Evolutionary conservation across 2,113 vertebrate genomes (phyloP).

Genomic region (Gallinago paraguaiae): DNA sequence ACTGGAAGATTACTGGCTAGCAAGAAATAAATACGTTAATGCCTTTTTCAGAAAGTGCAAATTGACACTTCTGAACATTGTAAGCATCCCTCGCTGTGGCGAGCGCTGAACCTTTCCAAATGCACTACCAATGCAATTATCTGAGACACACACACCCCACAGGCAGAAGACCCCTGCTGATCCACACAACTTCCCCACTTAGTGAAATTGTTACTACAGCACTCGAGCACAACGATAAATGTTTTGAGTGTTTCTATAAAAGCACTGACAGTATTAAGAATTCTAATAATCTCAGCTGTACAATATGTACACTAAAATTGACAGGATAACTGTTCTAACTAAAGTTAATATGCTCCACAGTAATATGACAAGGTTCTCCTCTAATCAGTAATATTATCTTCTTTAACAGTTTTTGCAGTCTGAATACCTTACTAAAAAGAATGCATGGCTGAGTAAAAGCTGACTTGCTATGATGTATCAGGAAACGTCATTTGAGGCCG

Average conservation of each 20-base stretch:
- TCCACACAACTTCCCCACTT: not conserved
- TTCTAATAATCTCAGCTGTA: not conserved
- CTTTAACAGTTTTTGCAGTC: not conserved
- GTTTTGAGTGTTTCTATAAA: not conserved
- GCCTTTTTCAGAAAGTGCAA: not conserved
- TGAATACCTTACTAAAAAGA: not conserved
- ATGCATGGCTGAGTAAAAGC: not conserved
- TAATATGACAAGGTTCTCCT: not conserved
- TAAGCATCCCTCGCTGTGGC: not conserved
- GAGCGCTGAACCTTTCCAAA: not conserved
- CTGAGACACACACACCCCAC: not conserved
- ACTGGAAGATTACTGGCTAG: not conserved
- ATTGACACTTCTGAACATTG: not conserved
- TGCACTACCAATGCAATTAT: not conserved
- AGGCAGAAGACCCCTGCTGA: not conserved
- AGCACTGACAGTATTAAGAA: not conserved
- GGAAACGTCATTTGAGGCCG: not conserved
- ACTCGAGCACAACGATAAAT: not conserved
- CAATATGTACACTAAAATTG: not conserved
- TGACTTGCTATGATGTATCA: not conserved
- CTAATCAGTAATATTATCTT: not conserved
- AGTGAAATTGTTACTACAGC: not conserved
- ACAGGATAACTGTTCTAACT: conserved; percentile 9
- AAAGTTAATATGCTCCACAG: not conserved
- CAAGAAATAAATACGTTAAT: not conserved